phyloP scores from a whole-genome alignment of 2,888 invertebrate species.

The Apamea epomidion region DNA sequence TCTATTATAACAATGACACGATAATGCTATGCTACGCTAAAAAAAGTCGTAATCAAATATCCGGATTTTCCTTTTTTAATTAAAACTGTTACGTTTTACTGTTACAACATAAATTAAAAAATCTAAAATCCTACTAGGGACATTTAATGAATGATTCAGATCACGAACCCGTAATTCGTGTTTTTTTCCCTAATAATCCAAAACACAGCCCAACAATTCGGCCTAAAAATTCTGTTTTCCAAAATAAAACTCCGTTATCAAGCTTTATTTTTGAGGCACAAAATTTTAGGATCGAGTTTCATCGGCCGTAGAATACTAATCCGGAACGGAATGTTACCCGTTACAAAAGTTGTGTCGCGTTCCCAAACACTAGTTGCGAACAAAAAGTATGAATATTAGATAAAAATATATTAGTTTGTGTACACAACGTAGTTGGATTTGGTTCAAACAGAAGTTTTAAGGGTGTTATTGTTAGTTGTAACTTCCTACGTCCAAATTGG shows the following conservation, averaged over 20 bases:
- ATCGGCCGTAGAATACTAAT: conserved; percentile 47
- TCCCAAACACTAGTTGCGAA: conserved; percentile 24
- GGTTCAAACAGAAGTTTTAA: conserved; percentile 25
- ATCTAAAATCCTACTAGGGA: conserved; percentile 30
- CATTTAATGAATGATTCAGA: conserved; percentile 37
- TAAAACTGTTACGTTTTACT: too few relatives aligned
- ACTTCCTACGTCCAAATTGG: conserved; percentile 17
- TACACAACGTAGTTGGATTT: conserved; percentile 11
- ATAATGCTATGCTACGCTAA: neutral
- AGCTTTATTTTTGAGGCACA: conserved; percentile 37
- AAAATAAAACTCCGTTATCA: conserved; percentile 37
- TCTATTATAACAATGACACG: neutral
- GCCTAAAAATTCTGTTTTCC: conserved; percentile 21
- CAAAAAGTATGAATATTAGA: conserved; percentile 33
- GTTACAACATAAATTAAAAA: too few relatives aligned
- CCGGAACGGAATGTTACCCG: conserved; percentile 13
- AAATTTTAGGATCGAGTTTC: conserved; percentile 35
- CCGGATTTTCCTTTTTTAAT: conserved; percentile 17
- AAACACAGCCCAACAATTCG: conserved; percentile 31
- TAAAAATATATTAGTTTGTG: conserved; percentile 34
- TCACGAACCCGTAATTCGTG: conserved; percentile 37
- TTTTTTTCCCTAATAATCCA: conserved; percentile 30
- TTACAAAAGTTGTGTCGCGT: conserved; percentile 27
- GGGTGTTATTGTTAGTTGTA: conserved; percentile 6
- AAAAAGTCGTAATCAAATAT: neutral